These are phyloP conservation scores for Tichodroma muraria DNA, from an alignment of 2,113 vertebrate genomes.

Conservation along the genomic window DNA sequence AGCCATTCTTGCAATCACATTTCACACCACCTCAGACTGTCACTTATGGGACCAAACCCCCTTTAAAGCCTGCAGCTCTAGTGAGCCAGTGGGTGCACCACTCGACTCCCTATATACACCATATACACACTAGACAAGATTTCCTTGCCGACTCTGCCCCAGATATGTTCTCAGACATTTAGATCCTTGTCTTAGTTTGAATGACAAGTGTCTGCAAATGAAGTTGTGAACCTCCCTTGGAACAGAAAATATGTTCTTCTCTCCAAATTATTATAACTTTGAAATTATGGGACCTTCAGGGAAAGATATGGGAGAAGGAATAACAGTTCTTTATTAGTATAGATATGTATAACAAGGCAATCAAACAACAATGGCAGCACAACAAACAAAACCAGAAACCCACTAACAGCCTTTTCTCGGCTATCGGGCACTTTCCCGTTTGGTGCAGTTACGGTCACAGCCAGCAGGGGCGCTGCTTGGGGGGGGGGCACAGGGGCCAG, in stretches of 20 bases:
- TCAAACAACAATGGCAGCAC: neutral
- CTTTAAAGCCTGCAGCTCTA: accelerated
- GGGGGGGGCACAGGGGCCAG: too few relatives aligned
- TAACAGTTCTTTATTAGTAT: neutral
- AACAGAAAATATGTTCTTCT: neutral
- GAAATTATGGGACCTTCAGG: neutral
- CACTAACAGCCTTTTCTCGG: neutral
- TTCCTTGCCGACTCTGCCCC: neutral
- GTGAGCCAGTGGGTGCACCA: neutral
- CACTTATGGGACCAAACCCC: neutral
- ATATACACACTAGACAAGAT: neutral
- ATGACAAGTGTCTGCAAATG: neutral
- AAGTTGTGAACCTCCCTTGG: neutral
- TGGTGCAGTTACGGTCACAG: neutral
- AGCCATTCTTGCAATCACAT: neutral
- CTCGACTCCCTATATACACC: neutral
- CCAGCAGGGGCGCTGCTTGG: accelerated
- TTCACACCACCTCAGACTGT: neutral
- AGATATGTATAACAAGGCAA: neutral
- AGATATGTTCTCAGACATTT: neutral
- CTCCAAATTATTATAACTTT: neutral
- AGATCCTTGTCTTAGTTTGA: neutral
- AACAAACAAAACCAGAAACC: neutral
- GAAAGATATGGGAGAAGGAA: neutral
- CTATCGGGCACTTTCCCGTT: neutral